phyloP scores from a whole-genome alignment of 2,888 invertebrate species.

The Melanotus villosus region DNA sequence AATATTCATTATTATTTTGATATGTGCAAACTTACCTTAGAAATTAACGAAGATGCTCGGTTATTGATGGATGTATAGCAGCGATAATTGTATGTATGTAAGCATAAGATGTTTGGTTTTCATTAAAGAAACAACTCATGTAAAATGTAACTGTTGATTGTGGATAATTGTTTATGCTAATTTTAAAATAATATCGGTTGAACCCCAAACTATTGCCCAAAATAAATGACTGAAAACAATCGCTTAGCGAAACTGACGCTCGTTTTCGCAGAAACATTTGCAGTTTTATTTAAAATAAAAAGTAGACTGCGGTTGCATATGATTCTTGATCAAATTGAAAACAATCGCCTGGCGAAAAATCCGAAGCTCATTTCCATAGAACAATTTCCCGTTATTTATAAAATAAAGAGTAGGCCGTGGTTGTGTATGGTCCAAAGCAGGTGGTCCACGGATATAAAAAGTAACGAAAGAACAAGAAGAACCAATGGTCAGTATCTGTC shows the following conservation, averaged over 20 bases:
- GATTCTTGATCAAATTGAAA: too few species aligned
- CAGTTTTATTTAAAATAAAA: too few species aligned
- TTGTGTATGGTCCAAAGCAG: constrained; percentile 36
- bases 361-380: too few species aligned
- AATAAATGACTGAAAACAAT: too few species aligned
- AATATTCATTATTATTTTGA: constrained; percentile 41
- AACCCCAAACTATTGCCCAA: not conserved
- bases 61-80: constrained; percentile 44
- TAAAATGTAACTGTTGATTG: constrained; percentile 45
- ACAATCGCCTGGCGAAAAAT: too few species aligned
- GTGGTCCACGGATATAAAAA: constrained; percentile 41
- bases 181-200: constrained; percentile 39
- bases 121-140: constrained; percentile 45
- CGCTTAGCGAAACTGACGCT: too few species aligned
- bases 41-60: constrained; percentile 42
- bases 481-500: constrained; percentile 56
- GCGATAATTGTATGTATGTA: constrained; percentile 52
- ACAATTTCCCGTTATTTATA: not conserved
- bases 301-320: too few species aligned
- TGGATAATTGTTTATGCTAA: constrained; percentile 45
- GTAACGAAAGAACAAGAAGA: constrained; percentile 24
- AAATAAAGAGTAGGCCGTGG: constrained; percentile 13
- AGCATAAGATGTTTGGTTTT: constrained; percentile 52
- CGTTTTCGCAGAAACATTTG: not conserved
- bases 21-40: constrained; percentile 36